Evolutionary conservation across 2,888 invertebrate genomes (phyloP), one percentile per base, ranked within the genome.

Genomic region (Lathronympha strigana): DNA sequence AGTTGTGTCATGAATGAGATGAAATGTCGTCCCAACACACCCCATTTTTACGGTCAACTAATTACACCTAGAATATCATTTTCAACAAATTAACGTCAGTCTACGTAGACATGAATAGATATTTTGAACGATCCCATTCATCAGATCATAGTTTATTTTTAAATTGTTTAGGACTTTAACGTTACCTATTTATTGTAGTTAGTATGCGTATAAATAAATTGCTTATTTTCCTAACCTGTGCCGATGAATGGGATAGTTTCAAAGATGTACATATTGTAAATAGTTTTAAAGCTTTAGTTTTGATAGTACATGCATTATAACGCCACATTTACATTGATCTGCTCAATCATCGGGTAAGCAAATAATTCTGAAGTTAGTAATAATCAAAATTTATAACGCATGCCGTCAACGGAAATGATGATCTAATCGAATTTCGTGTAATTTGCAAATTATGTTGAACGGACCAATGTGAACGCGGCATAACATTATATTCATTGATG

Each of bases 401-500:
- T n/a, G n/a, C n/a, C n/a, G n/a, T n/a, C n/a, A n/a, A n/a, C n/a
- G n/a, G n/a, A n/a, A n/a, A n/a, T n/a, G n/a, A n/a, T n/a, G n/a
- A n/a, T n/a, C n/a, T n/a, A n/a, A n/a, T n/a, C n/a, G n/a, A n/a
- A n/a, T n/a, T n/a, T n/a, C n/a, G n/a, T n/a, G n/a, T n/a, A n/a
- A n/a, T n/a, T 8, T 47, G 5, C 15, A 8, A n/a, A 23, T 49
- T 6, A 8, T 25, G 15, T 6, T 28, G 15, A 19, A 2, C n/a
- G 1, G 51, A 36, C 8, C 19, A 4, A 17, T 53, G 36, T 36
- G 23, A 53, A 53, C 11, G 36, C 23, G 19, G 36, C 23, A 36
- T 53, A 73, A 80, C 78, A 79, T 57, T 78, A 79, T 79, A 80
- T 69, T 75, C 75, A 75, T 81, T 78, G 79, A 78, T 84, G 81